phyloP scores from a whole-genome alignment of 2,888 invertebrate species.

The Deilephila elpenor region DNA sequence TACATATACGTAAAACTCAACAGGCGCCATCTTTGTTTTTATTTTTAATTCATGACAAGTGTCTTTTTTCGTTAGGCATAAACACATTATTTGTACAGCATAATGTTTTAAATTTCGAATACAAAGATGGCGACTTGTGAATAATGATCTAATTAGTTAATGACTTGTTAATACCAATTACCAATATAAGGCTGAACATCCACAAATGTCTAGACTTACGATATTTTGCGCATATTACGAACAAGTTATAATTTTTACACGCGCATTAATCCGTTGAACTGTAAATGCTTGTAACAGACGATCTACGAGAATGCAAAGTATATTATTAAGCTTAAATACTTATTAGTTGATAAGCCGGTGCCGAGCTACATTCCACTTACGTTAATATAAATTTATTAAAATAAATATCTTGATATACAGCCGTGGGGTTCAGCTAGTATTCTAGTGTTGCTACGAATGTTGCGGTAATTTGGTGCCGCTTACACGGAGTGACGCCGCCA shows the following conservation, averaged over 20 bases:
- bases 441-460: conserved; percentile 19
- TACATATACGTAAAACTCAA: not conserved
- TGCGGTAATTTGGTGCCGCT: conserved; percentile 32
- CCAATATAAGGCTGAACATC: conserved; percentile 10
- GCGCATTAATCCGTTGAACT: not conserved
- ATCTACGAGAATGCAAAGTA: not conserved
- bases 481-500: conserved; percentile 65
- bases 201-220: not conserved
- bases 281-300: not conserved
- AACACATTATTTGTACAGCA: not conserved
- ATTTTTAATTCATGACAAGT: not conserved
- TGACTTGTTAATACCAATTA: not conserved
- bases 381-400: conserved; percentile 9
- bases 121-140: not conserved
- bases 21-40: not conserved
- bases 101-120: not conserved
- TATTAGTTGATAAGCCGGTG: not conserved
- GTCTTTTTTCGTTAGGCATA: not conserved
- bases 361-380: conserved; percentile 17
- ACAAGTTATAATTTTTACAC: conserved; percentile 9
- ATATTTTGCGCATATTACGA: not conserved
- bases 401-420: conserved; percentile 13
- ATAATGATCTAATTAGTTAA: not conserved
- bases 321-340: not conserved
- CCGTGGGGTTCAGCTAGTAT: conserved; percentile 6